phyloP scores from a whole-genome alignment of 1,140 invertebrate species.

The Leptinotarsa lineolata region DNA sequence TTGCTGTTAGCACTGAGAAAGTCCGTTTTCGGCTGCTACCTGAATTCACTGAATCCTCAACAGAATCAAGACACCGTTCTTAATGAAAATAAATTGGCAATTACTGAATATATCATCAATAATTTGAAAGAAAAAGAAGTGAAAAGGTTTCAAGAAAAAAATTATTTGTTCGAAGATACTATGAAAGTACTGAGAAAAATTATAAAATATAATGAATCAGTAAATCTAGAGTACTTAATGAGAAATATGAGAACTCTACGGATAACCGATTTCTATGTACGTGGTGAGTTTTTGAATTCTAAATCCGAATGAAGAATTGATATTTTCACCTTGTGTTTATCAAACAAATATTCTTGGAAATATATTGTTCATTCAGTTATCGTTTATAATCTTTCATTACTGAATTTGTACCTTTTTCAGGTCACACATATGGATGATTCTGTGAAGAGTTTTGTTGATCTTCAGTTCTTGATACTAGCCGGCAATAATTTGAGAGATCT shows the following conservation, averaged over 20 bases:
- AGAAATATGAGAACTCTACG: neutral
- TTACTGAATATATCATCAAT: constrained; percentile 34
- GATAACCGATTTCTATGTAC: neutral
- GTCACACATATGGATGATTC: constrained; percentile 15
- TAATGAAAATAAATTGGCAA: constrained; percentile 40
- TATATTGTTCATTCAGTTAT: too few relatives aligned
- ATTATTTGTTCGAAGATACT: constrained; percentile 11
- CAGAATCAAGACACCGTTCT: constrained; percentile 34
- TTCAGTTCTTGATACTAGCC: constrained; percentile 36
- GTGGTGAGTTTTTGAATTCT: neutral
- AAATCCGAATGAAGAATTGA: too few relatives aligned
- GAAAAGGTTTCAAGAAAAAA: constrained; percentile 27
- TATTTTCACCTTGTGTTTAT: too few relatives aligned
- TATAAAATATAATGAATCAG: neutral
- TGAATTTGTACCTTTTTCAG: too few relatives aligned
- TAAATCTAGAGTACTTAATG: neutral
- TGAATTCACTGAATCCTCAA: constrained; percentile 34
- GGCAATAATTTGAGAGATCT: constrained; percentile 37
- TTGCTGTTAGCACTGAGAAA: constrained; percentile 22
- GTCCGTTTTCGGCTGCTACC: constrained; percentile 38
- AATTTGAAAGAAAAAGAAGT: constrained; percentile 22
- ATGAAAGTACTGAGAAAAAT: neutral
- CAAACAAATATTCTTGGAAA: too few relatives aligned
- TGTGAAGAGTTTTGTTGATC: constrained; percentile 33
- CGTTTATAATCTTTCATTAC: too few relatives aligned